Evolutionary conservation across 2,797 vertebrate species (phyloP).

Genomic region (Chelidonichthys spinosus): DNA sequence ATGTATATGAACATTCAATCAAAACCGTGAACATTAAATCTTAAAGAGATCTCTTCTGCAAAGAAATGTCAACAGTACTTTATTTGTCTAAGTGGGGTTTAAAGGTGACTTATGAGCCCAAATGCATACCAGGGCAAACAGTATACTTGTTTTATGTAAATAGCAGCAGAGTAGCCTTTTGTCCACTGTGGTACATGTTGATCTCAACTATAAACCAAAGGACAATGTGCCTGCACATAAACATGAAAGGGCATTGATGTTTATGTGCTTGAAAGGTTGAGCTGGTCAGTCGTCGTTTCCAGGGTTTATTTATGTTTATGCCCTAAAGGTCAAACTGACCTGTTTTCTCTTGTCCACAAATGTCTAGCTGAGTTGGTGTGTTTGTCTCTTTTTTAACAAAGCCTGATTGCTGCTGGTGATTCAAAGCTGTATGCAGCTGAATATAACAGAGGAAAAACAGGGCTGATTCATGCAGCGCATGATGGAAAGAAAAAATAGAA

Average conservation of each 20-base stretch:
- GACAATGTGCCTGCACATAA: not conserved
- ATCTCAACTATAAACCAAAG: not conserved
- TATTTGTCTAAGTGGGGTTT: not conserved
- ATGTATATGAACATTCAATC: too few species aligned
- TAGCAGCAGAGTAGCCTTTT: not conserved
- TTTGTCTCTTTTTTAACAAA: not conserved
- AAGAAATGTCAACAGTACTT: too few species aligned
- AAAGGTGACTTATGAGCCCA: not conserved
- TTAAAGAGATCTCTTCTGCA: too few species aligned
- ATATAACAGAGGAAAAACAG: not conserved
- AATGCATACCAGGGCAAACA: not conserved
- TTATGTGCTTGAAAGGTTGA: not conserved
- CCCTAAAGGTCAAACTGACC: slow-evolving; percentile 44
- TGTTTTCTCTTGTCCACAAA: not conserved
- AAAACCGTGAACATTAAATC: too few species aligned
- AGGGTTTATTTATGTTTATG: too few species aligned
- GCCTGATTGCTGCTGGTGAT: slow-evolving; percentile 17
- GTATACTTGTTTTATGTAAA: not conserved
- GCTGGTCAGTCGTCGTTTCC: not conserved
- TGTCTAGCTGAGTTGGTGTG: not conserved
- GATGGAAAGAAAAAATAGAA: not conserved
- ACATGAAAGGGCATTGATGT: not conserved
- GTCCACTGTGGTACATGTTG: not conserved
- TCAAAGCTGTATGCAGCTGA: not conserved
- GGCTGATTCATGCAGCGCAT: not conserved